phyloP scores from a whole-genome alignment of 2,797 vertebrate species.

The Cynopterus sphinx region DNA sequence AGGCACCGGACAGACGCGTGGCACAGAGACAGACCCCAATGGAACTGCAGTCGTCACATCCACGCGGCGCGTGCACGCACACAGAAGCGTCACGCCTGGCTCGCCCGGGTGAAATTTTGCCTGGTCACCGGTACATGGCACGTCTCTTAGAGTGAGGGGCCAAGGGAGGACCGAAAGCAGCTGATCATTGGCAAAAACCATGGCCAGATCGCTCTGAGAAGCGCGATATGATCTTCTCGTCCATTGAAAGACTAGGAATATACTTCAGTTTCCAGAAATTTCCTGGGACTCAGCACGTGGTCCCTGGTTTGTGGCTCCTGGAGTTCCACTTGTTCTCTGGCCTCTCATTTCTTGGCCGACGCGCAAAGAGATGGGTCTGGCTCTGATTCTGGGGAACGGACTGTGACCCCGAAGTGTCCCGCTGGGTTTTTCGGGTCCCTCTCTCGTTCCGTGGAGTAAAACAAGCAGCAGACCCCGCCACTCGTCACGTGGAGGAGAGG shows the following conservation, averaged over 20 bases:
- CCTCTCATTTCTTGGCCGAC: neutral
- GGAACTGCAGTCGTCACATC: neutral
- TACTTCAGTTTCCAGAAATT: neutral
- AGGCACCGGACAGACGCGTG: neutral
- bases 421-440: neutral
- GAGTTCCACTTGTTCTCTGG: no score
- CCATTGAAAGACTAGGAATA: neutral
- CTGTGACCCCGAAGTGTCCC: accelerated
- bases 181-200: neutral
- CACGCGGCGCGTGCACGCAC: neutral
- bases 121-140: neutral
- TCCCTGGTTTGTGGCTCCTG: neutral
- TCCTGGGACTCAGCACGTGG: neutral
- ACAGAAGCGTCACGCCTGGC: neutral
- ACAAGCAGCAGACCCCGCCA: no score
- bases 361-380: neutral
- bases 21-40: neutral
- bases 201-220: neutral
- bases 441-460: neutral
- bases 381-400: neutral
- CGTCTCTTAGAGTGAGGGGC: neutral
- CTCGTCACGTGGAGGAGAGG: no score
- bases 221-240: neutral
- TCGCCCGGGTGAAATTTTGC: neutral
- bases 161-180: neutral